These are phyloP conservation scores for Drosophila novamexicana DNA, from an alignment of 1,140 invertebrate genomes.

Conservation along the genomic window DNA sequence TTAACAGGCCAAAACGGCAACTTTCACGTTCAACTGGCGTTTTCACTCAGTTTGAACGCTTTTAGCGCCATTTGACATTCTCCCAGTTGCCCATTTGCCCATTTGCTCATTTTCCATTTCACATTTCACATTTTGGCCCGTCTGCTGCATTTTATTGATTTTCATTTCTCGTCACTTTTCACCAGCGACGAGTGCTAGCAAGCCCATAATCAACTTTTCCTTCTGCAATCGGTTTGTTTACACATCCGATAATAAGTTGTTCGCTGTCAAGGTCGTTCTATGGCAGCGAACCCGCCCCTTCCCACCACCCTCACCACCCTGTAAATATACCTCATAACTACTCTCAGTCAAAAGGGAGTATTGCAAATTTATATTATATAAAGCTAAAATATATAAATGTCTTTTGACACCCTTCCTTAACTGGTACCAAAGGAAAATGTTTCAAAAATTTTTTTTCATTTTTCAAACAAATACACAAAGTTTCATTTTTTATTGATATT, in stretches of 20 bases:
- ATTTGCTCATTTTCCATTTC: too few species aligned
- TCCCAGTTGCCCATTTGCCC: constrained; percentile 26
- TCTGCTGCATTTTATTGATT: constrained; percentile 64
- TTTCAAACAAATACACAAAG: too few species aligned
- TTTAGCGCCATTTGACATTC: constrained; percentile 68
- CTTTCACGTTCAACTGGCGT: constrained; percentile 63
- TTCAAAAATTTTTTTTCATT: too few species aligned
- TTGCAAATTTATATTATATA: too few species aligned
- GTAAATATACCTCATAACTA: too few species aligned
- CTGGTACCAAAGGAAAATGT: too few species aligned
- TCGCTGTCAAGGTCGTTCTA: constrained; percentile 76
- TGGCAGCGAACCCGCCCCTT: constrained; percentile 24
- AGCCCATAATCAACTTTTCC: constrained; percentile 72
- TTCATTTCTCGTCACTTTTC: constrained; percentile 62
- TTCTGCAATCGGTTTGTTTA: constrained; percentile 47
- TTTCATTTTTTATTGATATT: too few species aligned
- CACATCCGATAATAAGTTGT: constrained; percentile 56
- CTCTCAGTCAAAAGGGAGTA: too few species aligned
- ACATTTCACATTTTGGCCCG: constrained; percentile 6
- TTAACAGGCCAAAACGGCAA: constrained; percentile 41
- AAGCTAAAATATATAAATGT: too few species aligned
- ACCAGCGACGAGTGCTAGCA: constrained; percentile 55
- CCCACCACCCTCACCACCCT: too few species aligned
- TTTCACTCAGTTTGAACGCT: constrained; percentile 42
- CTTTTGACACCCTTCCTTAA: too few species aligned